Percentiles rank a stretch among this genome's conserved stretches.
phyloP scores from a whole-genome alignment of 92 coral and sea anemone species.

The Actinostola sp. region DNA sequence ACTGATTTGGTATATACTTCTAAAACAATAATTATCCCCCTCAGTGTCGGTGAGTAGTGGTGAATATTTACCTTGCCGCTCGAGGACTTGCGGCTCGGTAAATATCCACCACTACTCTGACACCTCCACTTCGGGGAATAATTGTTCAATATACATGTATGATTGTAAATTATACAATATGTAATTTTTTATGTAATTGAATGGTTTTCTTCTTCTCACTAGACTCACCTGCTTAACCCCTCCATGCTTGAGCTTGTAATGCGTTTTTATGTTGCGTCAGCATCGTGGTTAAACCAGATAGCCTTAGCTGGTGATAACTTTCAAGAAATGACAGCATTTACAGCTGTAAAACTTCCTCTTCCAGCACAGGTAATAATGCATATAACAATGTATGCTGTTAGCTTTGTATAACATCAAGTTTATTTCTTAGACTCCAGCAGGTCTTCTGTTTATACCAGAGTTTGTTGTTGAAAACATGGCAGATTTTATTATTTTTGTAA shows the following conservation, averaged over 20 bases:
- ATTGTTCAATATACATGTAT: too few relatives aligned
- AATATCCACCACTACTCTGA: too few relatives aligned
- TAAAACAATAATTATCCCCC: too few relatives aligned
- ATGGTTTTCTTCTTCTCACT: too few relatives aligned
- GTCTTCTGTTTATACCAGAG: conserved; percentile 85
- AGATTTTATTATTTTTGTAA: conserved; percentile 84
- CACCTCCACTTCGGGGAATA: too few relatives aligned
- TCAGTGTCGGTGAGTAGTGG: too few relatives aligned
- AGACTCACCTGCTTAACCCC: conserved; percentile 93
- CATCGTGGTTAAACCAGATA: conserved; percentile 94
- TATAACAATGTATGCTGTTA: too few relatives aligned
- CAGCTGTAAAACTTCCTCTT: conserved; percentile 61
- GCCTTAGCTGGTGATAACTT: conserved; percentile 91
- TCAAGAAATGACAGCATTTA: conserved; percentile 73
- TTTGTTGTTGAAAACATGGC: conserved; percentile 92
- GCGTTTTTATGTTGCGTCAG: conserved; percentile 82
- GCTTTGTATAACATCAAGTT: too few relatives aligned
- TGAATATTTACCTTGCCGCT: too few relatives aligned
- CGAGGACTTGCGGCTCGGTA: too few relatives aligned
- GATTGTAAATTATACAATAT: too few relatives aligned
- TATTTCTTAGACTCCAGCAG: conserved; percentile 78
- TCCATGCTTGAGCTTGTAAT: conserved; percentile 73
- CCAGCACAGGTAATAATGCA: conserved; percentile 76
- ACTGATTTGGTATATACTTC: too few relatives aligned
- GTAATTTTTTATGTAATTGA: background rate